Evolutionary conservation across 2,888 invertebrate genomes (phyloP).

Genomic region (Aphidius colemani): DNA sequence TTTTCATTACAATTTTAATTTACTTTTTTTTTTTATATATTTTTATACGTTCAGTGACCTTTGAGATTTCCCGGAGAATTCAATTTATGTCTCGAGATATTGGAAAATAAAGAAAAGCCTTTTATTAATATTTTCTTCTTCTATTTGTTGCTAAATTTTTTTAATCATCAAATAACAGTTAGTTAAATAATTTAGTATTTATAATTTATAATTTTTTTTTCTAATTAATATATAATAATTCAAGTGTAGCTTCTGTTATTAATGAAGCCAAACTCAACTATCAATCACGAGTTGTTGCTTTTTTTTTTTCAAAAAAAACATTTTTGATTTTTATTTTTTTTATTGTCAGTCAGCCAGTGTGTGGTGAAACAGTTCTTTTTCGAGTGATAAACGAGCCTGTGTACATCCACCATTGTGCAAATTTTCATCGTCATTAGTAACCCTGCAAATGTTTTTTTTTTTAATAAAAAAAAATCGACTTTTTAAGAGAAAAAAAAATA

Average conservation of each 20-base stretch:
- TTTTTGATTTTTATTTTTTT: slow-evolving; percentile 10
- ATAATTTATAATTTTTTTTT: not conserved
- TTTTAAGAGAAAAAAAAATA: not conserved
- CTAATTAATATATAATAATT: slow-evolving; percentile 23
- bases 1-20: no score
- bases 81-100: no score
- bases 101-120: no score
- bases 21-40: no score
- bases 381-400: slow-evolving; percentile 38
- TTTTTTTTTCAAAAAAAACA: slow-evolving; percentile 19
- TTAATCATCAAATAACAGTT: not conserved
- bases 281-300: slow-evolving; percentile 37
- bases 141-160: no score
- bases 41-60: no score
- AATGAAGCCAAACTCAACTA: slow-evolving; percentile 40
- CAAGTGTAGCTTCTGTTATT: slow-evolving; percentile 35
- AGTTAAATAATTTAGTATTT: not conserved
- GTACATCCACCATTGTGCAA: slow-evolving; percentile 26
- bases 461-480: not conserved
- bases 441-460: slow-evolving; percentile 6
- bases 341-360: slow-evolving; percentile 26
- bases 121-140: no score
- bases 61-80: no score
- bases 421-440: slow-evolving; percentile 27
- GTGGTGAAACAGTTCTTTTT: slow-evolving; percentile 36